Evolutionary conservation across 2,888 invertebrate species (phyloP).

Genomic region (Syrphus vitripennis): DNA sequence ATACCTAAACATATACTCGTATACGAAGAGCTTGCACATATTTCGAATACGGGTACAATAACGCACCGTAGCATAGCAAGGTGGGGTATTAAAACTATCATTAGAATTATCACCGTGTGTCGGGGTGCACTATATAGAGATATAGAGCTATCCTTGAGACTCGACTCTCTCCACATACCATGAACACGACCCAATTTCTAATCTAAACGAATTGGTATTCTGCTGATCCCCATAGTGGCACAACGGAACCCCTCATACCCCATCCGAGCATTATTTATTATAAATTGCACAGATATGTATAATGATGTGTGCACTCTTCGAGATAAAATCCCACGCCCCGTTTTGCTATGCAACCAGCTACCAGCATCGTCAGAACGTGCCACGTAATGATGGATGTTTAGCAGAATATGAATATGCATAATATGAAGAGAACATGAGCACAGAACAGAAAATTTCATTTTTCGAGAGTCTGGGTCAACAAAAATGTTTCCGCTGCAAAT

Average conservation of each 20-base stretch:
- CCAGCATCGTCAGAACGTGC: constrained; percentile 29
- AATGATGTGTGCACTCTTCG: constrained; percentile 43
- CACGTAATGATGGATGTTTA: constrained; percentile 53
- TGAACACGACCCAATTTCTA: constrained; percentile 48
- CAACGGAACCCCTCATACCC: background rate
- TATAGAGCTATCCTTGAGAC: constrained; percentile 22
- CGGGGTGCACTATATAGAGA: background rate
- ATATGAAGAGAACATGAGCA: background rate
- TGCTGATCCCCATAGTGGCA: background rate
- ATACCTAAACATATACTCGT: background rate
- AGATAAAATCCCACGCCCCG: constrained; percentile 28
- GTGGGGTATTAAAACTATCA: constrained; percentile 48
- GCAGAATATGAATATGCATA: constrained; percentile 33
- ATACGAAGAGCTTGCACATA: background rate
- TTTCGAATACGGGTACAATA: constrained; percentile 9
- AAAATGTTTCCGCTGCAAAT: constrained; percentile 28
- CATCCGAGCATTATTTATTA: constrained; percentile 44
- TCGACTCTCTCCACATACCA: background rate
- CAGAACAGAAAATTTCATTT: constrained; percentile 1
- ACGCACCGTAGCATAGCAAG: constrained; percentile 4
- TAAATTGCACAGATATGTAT: constrained; percentile 44
- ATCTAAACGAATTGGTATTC: constrained; percentile 48
- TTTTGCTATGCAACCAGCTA: background rate
- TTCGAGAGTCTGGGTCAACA: constrained; percentile 41
- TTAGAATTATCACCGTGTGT: constrained; percentile 8